Conservation (phyloP, 2,888 invertebrate genomes). For the Lordiphosa andalusiaca region DNA sequence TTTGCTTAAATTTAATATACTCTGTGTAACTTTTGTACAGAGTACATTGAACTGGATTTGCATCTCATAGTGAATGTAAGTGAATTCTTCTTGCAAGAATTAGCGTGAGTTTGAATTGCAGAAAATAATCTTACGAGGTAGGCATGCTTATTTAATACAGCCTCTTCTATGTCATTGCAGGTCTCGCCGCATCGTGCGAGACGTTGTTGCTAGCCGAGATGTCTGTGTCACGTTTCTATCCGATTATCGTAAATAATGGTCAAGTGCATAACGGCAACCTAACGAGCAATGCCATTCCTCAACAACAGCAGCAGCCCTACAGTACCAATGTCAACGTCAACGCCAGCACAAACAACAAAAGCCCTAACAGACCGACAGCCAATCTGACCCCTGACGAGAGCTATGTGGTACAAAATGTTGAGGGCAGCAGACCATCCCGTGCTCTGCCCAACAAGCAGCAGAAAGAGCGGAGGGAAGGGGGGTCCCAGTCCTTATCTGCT, state of each 20-base stretch:
- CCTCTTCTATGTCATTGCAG: conserved; percentile 80
- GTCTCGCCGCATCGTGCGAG: conserved; percentile 85
- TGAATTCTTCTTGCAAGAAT: no score
- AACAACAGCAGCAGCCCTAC: conserved; percentile 7
- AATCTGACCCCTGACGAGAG: conserved; percentile 15
- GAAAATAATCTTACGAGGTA: no score
- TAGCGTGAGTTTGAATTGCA: no score
- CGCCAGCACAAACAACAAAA: conserved; percentile 2
- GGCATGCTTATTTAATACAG: no score
- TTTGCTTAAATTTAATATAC: no score
- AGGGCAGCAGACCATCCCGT: conserved; percentile 32
- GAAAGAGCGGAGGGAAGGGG: conserved; percentile 8
- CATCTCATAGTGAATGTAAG: no score
- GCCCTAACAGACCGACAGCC: background rate
- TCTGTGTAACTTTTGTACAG: no score
- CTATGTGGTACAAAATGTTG: conserved; percentile 16
- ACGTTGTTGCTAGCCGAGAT: conserved; percentile 85
- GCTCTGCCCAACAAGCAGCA: conserved; percentile 46
- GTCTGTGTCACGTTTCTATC: conserved; percentile 81
- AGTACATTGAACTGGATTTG: no score
- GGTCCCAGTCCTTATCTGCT: conserved; percentile 13
- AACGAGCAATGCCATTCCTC: conserved; percentile 66
- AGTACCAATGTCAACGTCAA: conserved; percentile 8
- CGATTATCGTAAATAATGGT: conserved; percentile 77
- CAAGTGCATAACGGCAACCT: conserved; percentile 74